These are phyloP conservation scores for Pycnonotus jocosus DNA, from an alignment of 2,113 vertebrate genomes.

Conservation along the genomic window DNA sequence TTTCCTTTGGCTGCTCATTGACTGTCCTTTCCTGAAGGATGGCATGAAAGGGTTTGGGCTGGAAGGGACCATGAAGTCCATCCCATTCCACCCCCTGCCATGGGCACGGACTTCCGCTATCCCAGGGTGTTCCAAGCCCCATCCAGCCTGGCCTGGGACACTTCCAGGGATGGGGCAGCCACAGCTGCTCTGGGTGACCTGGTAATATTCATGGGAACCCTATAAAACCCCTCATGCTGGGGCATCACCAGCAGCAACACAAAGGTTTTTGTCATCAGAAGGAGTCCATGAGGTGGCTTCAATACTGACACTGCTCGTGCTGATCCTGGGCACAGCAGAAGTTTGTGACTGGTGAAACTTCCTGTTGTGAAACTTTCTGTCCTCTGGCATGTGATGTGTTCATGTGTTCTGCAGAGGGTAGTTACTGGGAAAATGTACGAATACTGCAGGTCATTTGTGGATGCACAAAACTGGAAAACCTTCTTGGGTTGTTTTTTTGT, in stretches of 20 bases:
- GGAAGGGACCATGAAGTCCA: background rate
- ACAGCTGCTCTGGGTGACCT: background rate
- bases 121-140: background rate
- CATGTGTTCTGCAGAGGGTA: background rate
- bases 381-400: background rate
- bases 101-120: background rate
- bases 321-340: background rate
- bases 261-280: background rate
- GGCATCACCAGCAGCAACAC: accelerated
- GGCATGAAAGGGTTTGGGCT: background rate
- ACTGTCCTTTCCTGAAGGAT: background rate
- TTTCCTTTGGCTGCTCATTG: background rate
- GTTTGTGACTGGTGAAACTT: background rate
- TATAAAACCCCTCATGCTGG: accelerated
- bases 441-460: background rate
- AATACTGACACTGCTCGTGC: accelerated
- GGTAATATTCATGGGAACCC: accelerated
- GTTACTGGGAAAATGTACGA: background rate
- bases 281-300: background rate
- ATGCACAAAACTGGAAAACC: background rate
- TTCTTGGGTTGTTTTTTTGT: background rate
- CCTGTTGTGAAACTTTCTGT: background rate
- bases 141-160: background rate
- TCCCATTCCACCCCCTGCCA: background rate
- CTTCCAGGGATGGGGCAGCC: background rate